These are phyloP conservation scores for Egretta garzetta DNA, from an alignment of 2,113 vertebrate genomes.

Conservation along the genomic window DNA sequence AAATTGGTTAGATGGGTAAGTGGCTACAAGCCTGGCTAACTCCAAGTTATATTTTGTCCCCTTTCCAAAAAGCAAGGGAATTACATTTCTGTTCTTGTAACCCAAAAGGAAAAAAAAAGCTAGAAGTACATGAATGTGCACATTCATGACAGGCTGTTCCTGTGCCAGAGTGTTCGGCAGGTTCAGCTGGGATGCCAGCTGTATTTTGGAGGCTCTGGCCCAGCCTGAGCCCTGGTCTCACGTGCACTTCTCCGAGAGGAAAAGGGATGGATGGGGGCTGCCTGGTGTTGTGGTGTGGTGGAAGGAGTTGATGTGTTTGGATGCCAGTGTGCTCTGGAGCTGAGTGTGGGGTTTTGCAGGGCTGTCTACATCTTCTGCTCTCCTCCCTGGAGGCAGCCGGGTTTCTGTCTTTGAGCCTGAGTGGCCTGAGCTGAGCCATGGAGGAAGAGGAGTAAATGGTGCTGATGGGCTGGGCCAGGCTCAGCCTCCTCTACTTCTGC, in stretches of 20 bases:
- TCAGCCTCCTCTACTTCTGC: not conserved
- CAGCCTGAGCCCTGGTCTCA: not conserved
- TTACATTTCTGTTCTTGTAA: not conserved
- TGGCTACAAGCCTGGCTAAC: not conserved
- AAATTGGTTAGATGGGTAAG: not conserved
- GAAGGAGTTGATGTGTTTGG: not conserved
- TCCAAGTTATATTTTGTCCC: not conserved
- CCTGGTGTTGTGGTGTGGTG: rapidly evolving
- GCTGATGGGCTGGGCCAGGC: not conserved
- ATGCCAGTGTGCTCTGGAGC: not conserved
- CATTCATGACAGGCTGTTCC: not conserved
- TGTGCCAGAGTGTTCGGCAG: not conserved
- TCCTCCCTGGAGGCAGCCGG: not conserved
- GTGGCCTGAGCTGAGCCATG: not conserved
- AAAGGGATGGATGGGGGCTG: not conserved
- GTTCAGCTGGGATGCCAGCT: not conserved
- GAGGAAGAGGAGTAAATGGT: not conserved
- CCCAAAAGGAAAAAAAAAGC: not conserved
- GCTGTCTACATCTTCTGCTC: not conserved
- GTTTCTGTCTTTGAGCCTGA: not conserved
- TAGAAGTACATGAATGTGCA: not conserved
- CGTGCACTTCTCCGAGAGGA: rapidly evolving
- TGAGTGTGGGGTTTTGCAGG: not conserved
- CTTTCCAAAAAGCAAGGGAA: not conserved
- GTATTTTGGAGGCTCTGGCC: not conserved